These are phyloP conservation scores for Dasypolia templi DNA, from an alignment of 2,888 invertebrate genomes.

Conservation along the genomic window DNA sequence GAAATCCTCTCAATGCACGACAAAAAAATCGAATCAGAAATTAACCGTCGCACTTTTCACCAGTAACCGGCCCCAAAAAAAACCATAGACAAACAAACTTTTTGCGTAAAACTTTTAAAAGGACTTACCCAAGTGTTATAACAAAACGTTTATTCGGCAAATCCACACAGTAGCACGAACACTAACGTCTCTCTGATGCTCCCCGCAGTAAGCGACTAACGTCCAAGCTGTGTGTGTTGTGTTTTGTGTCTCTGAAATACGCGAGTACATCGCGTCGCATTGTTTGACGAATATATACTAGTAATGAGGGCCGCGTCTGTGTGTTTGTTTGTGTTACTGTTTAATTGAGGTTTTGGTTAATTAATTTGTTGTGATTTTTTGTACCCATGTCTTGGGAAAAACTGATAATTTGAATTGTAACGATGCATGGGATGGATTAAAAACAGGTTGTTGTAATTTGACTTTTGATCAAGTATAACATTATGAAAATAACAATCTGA, in stretches of 20 bases:
- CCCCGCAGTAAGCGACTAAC: slow-evolving; percentile 53
- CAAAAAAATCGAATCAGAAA: slow-evolving; percentile 7
- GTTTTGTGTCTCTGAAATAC: slow-evolving; percentile 43
- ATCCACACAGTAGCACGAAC: slow-evolving; percentile 46
- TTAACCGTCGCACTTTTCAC: background rate
- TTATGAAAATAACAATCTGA: background rate
- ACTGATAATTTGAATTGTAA: background rate
- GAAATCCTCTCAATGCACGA: slow-evolving; percentile 16
- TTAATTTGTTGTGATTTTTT: slow-evolving; percentile 36
- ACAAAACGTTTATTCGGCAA: slow-evolving; percentile 54
- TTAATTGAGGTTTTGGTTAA: slow-evolving; percentile 22
- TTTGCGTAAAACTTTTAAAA: background rate
- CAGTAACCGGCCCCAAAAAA: slow-evolving; percentile 8
- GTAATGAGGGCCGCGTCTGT: slow-evolving; percentile 25
- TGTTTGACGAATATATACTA: slow-evolving; percentile 47
- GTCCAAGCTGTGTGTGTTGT: slow-evolving; percentile 3
- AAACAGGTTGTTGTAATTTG: no score
- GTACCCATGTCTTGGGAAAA: background rate
- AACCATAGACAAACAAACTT: background rate
- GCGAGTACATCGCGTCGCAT: slow-evolving; percentile 45
- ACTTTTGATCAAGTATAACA: background rate
- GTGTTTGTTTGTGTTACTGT: slow-evolving; percentile 21
- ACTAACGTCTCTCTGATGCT: slow-evolving; percentile 51
- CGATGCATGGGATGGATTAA: background rate
- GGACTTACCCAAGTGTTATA: slow-evolving; percentile 59